Conservation (phyloP, 2,113 vertebrate genomes). For the pig (Sus scrofa) region T2T-Sscrofa CM000829.6:41845501-41846000, state of each 20-base stretch:
- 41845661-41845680: neutral
- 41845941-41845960: too few relatives aligned
- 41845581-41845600: neutral
- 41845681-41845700: neutral
- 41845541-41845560: neutral
- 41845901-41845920: too few relatives aligned
- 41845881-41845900: neutral
- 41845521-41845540: neutral
- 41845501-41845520: slow-evolving; percentile 5
- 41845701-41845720: neutral
- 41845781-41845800: neutral
- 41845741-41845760: neutral
- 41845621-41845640: neutral
- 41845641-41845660: neutral
- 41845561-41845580: neutral
- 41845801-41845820: neutral
- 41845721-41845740: neutral
- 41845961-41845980: too few relatives aligned
- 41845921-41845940: too few relatives aligned
- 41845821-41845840: neutral
- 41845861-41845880: neutral
- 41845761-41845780: neutral
- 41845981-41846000: too few relatives aligned
- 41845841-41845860: neutral
- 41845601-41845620: slow-evolving; percentile 21